Evolutionary conservation across 2,113 vertebrate genomes (phyloP), one percentile per base, ranked within the genome.

Genomic region (Barbus barbus): DNA sequence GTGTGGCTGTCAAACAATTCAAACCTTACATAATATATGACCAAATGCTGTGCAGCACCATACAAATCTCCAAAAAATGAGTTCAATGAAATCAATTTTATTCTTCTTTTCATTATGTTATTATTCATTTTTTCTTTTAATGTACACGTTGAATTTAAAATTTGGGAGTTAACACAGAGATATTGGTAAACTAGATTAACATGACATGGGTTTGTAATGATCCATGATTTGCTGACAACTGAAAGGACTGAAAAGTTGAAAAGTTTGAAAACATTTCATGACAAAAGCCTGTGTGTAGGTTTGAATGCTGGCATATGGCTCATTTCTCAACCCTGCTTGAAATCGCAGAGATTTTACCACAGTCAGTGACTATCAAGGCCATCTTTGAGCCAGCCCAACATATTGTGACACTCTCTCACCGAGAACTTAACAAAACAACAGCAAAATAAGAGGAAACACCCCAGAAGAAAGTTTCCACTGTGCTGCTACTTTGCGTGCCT

Each of bases 351-450:
- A 87, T 87, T 84, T 83, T 48, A 67, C 73, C 71, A 88, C 38
- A 80, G 71, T 81, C 58, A 65, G 51, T 84, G 84, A 76, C 80
- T 86, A 88, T 88, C 84, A 85, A 83, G 77, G 87, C 65, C 82
- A 84, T 48, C 81, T 78, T 36, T 51, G 65, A 76, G 72, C 20
- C 58, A 79, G 60, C 58, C 5, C 33, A 22, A 61, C 67, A 83
- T 33, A 77, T 13, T 65, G 56, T 56, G 44, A 22, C 61, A n/a
- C 56, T 56, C 51, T 36, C 72, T 67, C 79, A 81, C 44, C 14
- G n/a, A 81, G 11, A 67, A 67, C 38, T 46, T 41, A n/a, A 56
- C 56, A 56, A 48, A 61, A 67, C 26, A 26, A 3, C 11, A 69
- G 9, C 14, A 26, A 63, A n/a, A 53, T 22, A 36, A n/a, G 44